Conservation (phyloP, 2,797 vertebrate species). For the Xenentodon cancila region DNA sequence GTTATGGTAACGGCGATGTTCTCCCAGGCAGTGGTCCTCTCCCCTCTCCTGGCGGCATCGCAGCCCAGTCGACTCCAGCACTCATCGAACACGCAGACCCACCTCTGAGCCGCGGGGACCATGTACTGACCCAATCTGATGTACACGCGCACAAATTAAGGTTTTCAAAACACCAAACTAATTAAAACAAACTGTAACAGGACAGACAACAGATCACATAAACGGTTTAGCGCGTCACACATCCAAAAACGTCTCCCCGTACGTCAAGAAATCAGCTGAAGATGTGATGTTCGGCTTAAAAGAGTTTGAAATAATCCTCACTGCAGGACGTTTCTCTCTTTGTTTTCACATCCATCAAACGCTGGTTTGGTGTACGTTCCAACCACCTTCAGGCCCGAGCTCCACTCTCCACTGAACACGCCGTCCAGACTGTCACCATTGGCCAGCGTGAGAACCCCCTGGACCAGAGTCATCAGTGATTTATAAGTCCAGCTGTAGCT, state of each 20-base stretch:
- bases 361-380: conserved; percentile 90
- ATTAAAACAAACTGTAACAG: background rate
- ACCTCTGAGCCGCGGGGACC: conserved; percentile 87
- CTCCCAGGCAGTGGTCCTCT: conserved; percentile 91
- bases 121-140: conserved; percentile 87
- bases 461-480: background rate
- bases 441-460: conserved; percentile 83
- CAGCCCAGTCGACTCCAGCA: conserved; percentile 94
- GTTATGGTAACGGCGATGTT: conserved; percentile 93
- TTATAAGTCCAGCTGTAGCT: background rate
- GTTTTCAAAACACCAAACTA: background rate
- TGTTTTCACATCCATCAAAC: conserved; percentile 83
- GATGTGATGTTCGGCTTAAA: background rate
- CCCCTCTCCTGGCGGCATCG: conserved; percentile 84
- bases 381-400: conserved; percentile 89
- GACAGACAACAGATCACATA: background rate
- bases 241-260: background rate
- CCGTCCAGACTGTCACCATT: conserved; percentile 94
- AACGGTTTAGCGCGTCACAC: background rate
- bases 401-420: conserved; percentile 93
- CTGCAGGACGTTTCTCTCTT: conserved; percentile 65
- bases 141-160: conserved; percentile 20
- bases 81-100: conserved; percentile 93
- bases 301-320: conserved; percentile 48
- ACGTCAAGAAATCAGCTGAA: background rate